Evolutionary conservation across 2,888 invertebrate species (phyloP).

Genomic region (Rosalia funebris): DNA sequence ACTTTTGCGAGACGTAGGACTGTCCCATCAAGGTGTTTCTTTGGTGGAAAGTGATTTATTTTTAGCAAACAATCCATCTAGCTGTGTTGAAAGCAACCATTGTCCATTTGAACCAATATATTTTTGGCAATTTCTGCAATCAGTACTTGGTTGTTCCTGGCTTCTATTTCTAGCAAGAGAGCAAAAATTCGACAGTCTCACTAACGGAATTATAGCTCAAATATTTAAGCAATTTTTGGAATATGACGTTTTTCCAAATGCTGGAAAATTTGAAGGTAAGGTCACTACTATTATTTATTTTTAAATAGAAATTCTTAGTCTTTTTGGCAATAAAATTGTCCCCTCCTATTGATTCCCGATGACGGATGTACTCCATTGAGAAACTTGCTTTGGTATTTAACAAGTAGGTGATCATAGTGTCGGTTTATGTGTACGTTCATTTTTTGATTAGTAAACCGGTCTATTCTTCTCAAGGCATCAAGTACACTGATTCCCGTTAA

Average conservation of each 20-base stretch:
- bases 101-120: slow-evolving; percentile 71
- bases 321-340: no score
- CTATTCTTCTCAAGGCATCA: no score
- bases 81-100: slow-evolving; percentile 64
- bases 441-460: no score
- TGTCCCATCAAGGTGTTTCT: slow-evolving; percentile 65
- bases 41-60: slow-evolving; percentile 67
- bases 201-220: slow-evolving; percentile 66
- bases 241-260: slow-evolving; percentile 63
- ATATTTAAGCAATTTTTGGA: slow-evolving; percentile 68
- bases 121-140: slow-evolving; percentile 72
- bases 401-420: no score
- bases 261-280: slow-evolving; percentile 56
- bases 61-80: slow-evolving; percentile 65
- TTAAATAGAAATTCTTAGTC: no score
- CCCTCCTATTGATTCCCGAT: no score
- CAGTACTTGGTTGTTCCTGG: slow-evolving; percentile 62
- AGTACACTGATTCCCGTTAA: no score
- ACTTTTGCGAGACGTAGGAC: slow-evolving; percentile 68
- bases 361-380: no score
- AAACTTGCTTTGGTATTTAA: no score
- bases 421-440: no score
- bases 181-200: slow-evolving; percentile 55
- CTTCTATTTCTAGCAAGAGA: slow-evolving; percentile 61
- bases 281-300: no score